Percentiles rank a stretch among this genome's conserved stretches.
These are phyloP conservation scores for Rosalia funebris DNA, from an alignment of 2,888 invertebrate species.

Conservation along the genomic window DNA sequence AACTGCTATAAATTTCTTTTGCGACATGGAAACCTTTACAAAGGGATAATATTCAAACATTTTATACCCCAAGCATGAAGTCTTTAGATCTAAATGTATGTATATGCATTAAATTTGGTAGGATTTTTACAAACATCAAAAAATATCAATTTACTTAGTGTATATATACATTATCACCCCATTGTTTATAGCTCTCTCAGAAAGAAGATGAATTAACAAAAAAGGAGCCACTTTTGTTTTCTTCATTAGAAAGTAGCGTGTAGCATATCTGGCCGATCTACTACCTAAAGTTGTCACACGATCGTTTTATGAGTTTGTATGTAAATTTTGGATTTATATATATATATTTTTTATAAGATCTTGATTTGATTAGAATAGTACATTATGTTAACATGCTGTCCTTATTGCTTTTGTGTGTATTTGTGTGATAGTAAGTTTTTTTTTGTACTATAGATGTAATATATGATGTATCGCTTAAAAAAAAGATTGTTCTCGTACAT, in stretches of 20 bases:
- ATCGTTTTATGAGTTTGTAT: constrained; percentile 22
- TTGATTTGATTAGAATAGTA: constrained; percentile 38
- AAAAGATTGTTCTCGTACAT: constrained; percentile 46
- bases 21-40: too few species aligned
- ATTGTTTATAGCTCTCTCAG: too few species aligned
- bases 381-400: constrained; percentile 52
- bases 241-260: background rate
- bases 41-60: too few species aligned
- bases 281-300: constrained; percentile 9
- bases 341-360: constrained; percentile 27
- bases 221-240: too few species aligned
- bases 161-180: too few species aligned
- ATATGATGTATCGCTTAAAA: constrained; percentile 66
- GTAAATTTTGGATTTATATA: constrained; percentile 26
- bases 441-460: constrained; percentile 73
- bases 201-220: too few species aligned
- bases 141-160: background rate
- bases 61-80: too few species aligned
- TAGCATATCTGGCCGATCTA: constrained; percentile 12
- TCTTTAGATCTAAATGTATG: too few species aligned
- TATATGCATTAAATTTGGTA: background rate
- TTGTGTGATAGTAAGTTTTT: constrained; percentile 64
- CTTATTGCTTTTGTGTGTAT: constrained; percentile 63
- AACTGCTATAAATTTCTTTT: too few species aligned
- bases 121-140: background rate